Conservation (phyloP, 2,113 vertebrate species). For the Scopus umbretta region DNA sequence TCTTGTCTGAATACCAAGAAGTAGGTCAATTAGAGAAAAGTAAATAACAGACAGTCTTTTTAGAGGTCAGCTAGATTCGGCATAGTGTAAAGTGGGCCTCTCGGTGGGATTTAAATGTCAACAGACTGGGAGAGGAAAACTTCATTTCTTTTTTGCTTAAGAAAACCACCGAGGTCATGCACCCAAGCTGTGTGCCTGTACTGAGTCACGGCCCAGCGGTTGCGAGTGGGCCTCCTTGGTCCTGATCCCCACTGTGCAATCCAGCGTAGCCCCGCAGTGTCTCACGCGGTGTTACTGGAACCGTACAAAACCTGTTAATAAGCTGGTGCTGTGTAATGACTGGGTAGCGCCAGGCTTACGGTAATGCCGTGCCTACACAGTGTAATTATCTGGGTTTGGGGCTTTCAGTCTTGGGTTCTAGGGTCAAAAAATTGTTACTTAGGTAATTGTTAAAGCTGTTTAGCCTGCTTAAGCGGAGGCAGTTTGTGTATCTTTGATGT, state of each 20-base stretch:
- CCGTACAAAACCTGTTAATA: not conserved
- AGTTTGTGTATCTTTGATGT: not conserved
- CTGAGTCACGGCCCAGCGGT: not conserved
- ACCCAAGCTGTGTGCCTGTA: not conserved
- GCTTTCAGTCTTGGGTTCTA: not conserved
- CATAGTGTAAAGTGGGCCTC: not conserved
- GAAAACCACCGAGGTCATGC: not conserved
- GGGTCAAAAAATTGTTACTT: not conserved
- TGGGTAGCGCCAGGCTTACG: fast-evolving
- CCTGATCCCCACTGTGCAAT: not conserved
- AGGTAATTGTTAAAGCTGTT: not conserved
- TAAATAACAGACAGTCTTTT: not conserved
- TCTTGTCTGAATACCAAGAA: not conserved
- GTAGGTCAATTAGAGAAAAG: not conserved
- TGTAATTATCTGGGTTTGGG: not conserved
- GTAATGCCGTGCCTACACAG: not conserved
- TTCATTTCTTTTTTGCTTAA: not conserved
- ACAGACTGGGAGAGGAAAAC: not conserved
- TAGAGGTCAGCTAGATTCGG: not conserved
- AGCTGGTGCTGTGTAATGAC: not conserved
- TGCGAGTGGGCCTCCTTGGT: not conserved
- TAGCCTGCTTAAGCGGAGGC: not conserved
- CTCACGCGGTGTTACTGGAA: not conserved
- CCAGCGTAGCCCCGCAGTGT: not conserved
- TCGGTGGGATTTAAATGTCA: not conserved